Evolutionary conservation across 2,888 invertebrate genomes (phyloP).

Genomic region (Mesorhabditis sp.): DNA sequence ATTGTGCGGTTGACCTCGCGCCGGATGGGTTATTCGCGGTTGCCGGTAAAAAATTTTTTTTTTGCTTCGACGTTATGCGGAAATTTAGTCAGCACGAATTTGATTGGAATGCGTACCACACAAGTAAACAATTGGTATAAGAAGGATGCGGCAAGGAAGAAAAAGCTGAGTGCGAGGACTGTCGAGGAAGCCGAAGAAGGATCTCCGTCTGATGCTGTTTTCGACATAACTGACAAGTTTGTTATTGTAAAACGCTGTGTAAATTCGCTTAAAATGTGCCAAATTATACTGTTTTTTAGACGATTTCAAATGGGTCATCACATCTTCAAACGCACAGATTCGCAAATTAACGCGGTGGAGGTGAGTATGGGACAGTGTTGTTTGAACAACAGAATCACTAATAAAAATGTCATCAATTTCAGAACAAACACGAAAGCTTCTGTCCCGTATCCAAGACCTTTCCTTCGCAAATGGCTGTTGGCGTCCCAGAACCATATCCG

Average conservation of each 20-base stretch:
- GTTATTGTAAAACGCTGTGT: neutral
- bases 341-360: too few species aligned
- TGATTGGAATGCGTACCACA: neutral
- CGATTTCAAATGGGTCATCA: neutral
- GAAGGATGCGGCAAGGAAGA: neutral
- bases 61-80: too few species aligned
- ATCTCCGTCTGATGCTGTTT: neutral
- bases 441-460: constrained; percentile 24
- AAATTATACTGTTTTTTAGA: neutral
- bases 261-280: neutral
- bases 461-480: constrained; percentile 19
- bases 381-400: too few species aligned
- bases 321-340: neutral
- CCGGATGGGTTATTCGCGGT: constrained; percentile 34
- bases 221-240: neutral
- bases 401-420: neutral
- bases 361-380: too few species aligned
- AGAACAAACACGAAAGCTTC: constrained; percentile 7
- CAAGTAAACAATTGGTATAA: neutral
- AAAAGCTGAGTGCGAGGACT: neutral
- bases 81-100: neutral
- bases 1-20: constrained; percentile 32
- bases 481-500: constrained; percentile 18
- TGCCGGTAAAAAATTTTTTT: constrained; percentile 12
- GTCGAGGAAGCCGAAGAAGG: neutral